Percentiles rank a stretch among this genome's conserved stretches.
These are phyloP conservation scores for Ptilodon capucinus DNA, from an alignment of 2,888 invertebrate genomes.

Conservation along the genomic window DNA sequence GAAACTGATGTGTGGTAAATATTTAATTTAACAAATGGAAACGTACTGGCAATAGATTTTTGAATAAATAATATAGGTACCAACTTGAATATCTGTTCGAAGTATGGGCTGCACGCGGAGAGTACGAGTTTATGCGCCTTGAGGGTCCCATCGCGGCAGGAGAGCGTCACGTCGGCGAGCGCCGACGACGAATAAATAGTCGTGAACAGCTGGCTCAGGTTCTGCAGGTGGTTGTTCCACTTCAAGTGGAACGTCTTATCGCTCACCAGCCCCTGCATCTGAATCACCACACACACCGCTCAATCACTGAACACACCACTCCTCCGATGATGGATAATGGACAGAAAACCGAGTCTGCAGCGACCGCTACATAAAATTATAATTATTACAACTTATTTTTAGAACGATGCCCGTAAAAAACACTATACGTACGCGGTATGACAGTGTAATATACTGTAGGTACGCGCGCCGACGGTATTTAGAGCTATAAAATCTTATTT, in stretches of 20 bases:
- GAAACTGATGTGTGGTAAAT: slow-evolving; percentile 29
- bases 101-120: slow-evolving; percentile 89
- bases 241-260: slow-evolving; percentile 87
- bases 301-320: slow-evolving; percentile 69
- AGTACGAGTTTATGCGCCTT: slow-evolving; percentile 88
- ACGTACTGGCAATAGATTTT: slow-evolving; percentile 14
- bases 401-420: slow-evolving; percentile 83
- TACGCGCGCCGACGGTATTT: slow-evolving; percentile 81
- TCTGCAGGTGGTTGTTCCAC: slow-evolving; percentile 89
- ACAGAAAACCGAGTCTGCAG: slow-evolving; percentile 77
- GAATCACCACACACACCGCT: slow-evolving; percentile 73
- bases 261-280: slow-evolving; percentile 83
- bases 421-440: slow-evolving; percentile 83
- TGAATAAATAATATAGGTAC: slow-evolving; percentile 34
- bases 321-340: slow-evolving; percentile 68
- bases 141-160: slow-evolving; percentile 87
- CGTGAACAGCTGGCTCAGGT: slow-evolving; percentile 86
- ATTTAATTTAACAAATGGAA: slow-evolving; percentile 23
- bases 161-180: slow-evolving; percentile 87
- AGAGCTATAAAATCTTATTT: slow-evolving; percentile 75
- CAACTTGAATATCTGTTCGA: slow-evolving; percentile 87
- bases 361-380: slow-evolving; percentile 83
- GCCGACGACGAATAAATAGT: slow-evolving; percentile 86
- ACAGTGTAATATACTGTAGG: slow-evolving; percentile 81
- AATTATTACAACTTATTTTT: slow-evolving; percentile 83